Evolutionary conservation across 2,888 invertebrate species (phyloP).

Genomic region (Allacma fusca): DNA sequence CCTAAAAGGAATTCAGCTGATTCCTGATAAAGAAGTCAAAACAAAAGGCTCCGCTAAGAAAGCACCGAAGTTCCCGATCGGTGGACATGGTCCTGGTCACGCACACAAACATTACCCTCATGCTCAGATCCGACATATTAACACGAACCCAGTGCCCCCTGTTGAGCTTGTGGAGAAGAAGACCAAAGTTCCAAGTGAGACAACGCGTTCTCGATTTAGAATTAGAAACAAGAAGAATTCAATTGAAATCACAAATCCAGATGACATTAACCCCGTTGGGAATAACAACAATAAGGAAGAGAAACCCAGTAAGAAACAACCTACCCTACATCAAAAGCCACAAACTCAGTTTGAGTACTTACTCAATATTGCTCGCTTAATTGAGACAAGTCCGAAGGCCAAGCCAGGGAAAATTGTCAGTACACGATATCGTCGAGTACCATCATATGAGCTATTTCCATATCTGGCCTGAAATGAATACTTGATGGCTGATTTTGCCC

Average conservation of each 20-base stretch:
- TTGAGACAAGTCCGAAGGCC: background rate
- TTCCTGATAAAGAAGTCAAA: background rate
- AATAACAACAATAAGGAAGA: background rate
- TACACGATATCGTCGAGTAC: conserved; percentile 30
- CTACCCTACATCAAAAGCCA: too few relatives aligned
- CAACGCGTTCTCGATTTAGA: too few relatives aligned
- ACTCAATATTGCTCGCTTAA: background rate
- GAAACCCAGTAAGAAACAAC: conserved; percentile 3
- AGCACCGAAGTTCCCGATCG: conserved; percentile 18
- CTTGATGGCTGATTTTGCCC: too few relatives aligned
- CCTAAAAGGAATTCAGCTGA: conserved; percentile 5
- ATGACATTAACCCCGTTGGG: too few relatives aligned
- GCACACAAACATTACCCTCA: conserved; percentile 13
- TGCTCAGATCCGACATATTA: background rate
- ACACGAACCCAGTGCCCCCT: too few relatives aligned
- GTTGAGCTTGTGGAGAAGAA: too few relatives aligned
- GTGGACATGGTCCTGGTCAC: conserved; percentile 30
- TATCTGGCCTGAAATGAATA: background rate
- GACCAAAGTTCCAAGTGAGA: too few relatives aligned
- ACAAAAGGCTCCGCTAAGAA: background rate
- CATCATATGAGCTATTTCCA: conserved; percentile 16
- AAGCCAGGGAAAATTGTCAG: conserved; percentile 35
- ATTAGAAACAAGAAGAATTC: too few relatives aligned
- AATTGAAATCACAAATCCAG: background rate
- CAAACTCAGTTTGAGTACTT: conserved; percentile 9